phyloP scores from a whole-genome alignment of 2,797 vertebrate genomes.

The Siniperca scherzeri region DNA sequence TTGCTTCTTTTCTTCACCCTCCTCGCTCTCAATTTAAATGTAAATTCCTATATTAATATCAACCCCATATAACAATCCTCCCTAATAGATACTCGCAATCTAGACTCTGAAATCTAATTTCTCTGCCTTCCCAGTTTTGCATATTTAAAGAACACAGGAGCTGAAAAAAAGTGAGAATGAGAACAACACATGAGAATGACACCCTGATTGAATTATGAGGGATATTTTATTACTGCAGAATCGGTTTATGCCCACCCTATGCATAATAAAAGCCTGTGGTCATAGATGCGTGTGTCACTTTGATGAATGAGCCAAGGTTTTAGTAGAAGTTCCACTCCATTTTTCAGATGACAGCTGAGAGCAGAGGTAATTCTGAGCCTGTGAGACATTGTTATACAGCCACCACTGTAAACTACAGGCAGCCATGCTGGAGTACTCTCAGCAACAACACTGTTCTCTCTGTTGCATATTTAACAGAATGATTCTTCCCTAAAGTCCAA shows the following conservation, averaged over 20 bases:
- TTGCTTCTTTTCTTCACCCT: conserved; percentile 5
- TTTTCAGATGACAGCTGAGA: conserved; percentile 59
- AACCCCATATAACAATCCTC: conserved; percentile 23
- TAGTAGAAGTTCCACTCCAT: conserved; percentile 58
- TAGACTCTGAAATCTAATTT: conserved; percentile 52
- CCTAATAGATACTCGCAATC: conserved; percentile 41
- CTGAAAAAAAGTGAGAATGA: conserved; percentile 14
- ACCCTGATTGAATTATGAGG: conserved; percentile 73
- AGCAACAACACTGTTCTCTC: conserved; percentile 32
- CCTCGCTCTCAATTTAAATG: conserved; percentile 56
- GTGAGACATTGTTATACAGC: conserved; percentile 39
- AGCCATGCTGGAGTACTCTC: conserved; percentile 34
- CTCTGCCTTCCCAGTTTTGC: conserved; percentile 14
- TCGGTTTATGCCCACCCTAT: conserved; percentile 68
- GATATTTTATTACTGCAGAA: conserved; percentile 70
- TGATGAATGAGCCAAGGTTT: conserved; percentile 72
- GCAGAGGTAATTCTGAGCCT: conserved; percentile 43
- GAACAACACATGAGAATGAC: conserved; percentile 48
- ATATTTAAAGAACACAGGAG: conserved; percentile 33
- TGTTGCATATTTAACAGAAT: conserved; percentile 58
- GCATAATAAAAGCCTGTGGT: conserved; percentile 75
- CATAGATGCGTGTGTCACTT: conserved; percentile 65
- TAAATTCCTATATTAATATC: conserved; percentile 53
- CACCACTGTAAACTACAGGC: conserved; percentile 25
- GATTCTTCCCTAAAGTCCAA: conserved; percentile 51